A percentile compares a stretch with the other conserved stretches of the same genome.
Evolutionary conservation across 2,888 invertebrate species (phyloP).

Genomic region (Trachelus troglodyta): DNA sequence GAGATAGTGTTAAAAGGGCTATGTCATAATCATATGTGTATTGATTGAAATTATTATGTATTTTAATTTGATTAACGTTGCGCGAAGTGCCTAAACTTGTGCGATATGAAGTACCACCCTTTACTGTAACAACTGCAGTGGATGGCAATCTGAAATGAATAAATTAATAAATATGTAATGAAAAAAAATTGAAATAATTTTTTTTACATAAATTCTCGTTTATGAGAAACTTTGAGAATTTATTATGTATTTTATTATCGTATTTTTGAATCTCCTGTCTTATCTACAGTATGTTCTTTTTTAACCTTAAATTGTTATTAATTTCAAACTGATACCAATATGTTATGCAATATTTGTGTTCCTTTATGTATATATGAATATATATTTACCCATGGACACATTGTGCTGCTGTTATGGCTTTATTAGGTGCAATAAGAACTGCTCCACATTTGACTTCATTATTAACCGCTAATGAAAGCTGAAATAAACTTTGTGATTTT

Average conservation of each 20-base stretch:
- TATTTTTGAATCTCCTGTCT: too few relatives aligned
- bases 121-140: not conserved
- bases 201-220: too few relatives aligned
- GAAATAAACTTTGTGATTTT: not conserved
- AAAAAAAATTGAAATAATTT: too few relatives aligned
- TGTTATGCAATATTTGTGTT: not conserved
- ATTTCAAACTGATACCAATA: not conserved
- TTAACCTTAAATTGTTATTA: too few relatives aligned
- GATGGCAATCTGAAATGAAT: too few relatives aligned
- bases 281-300: too few relatives aligned
- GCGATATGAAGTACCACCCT: not conserved
- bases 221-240: too few relatives aligned
- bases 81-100: not conserved
- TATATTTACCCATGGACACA: not conserved
- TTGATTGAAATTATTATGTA: conserved; percentile 10
- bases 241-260: too few relatives aligned
- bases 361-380: too few relatives aligned
- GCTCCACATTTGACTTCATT: not conserved
- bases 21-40: conserved; percentile 17
- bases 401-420: not conserved
- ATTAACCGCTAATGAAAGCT: not conserved
- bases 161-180: too few relatives aligned
- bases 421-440: not conserved
- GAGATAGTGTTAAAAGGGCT: conserved; percentile 8
- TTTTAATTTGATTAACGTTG: conserved; percentile 4